Conservation (phyloP, 2,888 invertebrate species). For the Oligia strigilis region DNA sequence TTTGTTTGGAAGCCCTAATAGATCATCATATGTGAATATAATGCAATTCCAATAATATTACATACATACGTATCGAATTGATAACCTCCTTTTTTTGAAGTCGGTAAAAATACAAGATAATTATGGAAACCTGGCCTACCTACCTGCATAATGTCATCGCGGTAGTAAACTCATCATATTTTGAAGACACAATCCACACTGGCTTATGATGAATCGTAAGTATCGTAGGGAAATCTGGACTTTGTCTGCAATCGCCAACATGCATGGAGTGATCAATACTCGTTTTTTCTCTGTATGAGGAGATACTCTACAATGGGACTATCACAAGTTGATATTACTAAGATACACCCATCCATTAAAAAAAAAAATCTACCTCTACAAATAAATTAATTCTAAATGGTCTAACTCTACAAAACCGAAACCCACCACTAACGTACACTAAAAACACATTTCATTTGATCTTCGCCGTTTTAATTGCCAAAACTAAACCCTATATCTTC, state of each 20-base stretch:
- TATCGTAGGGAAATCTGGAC: constrained; percentile 1
- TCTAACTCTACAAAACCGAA: neutral
- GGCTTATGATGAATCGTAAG: neutral
- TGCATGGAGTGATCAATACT: neutral
- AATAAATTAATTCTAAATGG: too few species aligned
- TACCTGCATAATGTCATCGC: neutral
- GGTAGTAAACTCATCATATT: neutral
- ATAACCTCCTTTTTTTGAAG: too few species aligned
- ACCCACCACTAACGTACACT: neutral
- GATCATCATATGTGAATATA: too few species aligned
- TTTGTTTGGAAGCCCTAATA: too few species aligned
- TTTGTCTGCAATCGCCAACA: neutral
- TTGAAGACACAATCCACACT: neutral
- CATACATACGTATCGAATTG: too few species aligned
- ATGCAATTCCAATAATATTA: too few species aligned
- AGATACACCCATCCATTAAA: neutral
- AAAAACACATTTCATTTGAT: constrained; percentile 26
- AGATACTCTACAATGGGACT: neutral
- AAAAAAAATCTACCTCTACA: too few species aligned
- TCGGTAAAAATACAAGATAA: too few species aligned
- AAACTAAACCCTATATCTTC: constrained; percentile 13
- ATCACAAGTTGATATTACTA: neutral
- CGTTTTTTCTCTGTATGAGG: neutral
- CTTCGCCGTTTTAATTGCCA: constrained; percentile 42
- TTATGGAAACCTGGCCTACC: neutral